Conservation (phyloP, 2,113 vertebrate species). For the Erythrocercus mccallii region DNA sequence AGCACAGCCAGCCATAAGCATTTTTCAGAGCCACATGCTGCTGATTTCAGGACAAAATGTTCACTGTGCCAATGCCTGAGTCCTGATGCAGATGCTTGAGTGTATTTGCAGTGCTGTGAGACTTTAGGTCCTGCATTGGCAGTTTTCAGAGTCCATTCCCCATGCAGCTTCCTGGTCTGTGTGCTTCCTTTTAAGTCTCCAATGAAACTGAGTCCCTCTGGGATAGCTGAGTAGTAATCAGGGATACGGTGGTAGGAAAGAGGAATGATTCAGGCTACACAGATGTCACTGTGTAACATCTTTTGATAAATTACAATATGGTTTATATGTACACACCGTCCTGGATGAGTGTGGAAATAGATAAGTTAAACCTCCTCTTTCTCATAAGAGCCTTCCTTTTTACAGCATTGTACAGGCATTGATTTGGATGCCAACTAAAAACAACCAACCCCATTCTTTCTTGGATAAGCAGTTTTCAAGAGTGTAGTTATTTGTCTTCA, state of each 20-base stretch:
- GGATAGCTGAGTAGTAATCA: background rate
- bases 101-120: background rate
- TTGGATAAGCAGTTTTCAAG: background rate
- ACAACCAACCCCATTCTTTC: background rate
- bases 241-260: background rate
- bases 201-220: background rate
- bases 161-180: accelerated
- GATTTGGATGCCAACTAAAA: background rate
- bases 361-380: background rate
- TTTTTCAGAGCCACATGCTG: background rate
- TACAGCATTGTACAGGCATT: background rate
- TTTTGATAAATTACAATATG: background rate
- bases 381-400: background rate
- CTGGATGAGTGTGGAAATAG: background rate
- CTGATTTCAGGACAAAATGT: background rate
- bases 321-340: background rate
- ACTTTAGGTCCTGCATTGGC: accelerated
- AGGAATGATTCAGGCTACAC: background rate
- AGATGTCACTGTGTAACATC: background rate
- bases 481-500: background rate
- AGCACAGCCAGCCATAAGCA: accelerated
- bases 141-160: background rate
- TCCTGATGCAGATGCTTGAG: background rate
- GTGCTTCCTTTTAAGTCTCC: background rate
- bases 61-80: background rate